phyloP scores from a whole-genome alignment of 2,888 invertebrate genomes.

The Hylaea fasciaria region DNA sequence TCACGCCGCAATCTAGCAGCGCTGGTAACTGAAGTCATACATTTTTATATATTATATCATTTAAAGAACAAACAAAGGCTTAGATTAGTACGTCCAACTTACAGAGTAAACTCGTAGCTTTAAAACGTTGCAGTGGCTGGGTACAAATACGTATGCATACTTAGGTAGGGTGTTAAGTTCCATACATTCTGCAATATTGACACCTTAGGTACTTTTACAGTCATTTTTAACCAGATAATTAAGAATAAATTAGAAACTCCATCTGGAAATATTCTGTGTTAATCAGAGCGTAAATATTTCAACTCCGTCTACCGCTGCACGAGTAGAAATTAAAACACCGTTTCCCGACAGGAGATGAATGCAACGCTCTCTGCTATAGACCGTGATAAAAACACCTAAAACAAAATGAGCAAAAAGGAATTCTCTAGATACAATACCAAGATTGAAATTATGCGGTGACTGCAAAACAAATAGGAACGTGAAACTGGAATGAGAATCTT shows the following conservation, averaged over 20 bases:
- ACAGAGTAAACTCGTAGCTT: too few relatives aligned
- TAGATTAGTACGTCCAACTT: too few relatives aligned
- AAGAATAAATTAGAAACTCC: too few relatives aligned
- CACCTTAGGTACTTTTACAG: too few relatives aligned
- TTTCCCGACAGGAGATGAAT: conserved; percentile 34
- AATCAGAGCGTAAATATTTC: conserved; percentile 19
- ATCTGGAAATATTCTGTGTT: background rate
- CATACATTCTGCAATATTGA: too few relatives aligned
- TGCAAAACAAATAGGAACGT: conserved; percentile 42
- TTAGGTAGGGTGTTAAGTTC: too few relatives aligned
- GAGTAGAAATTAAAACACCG: conserved; percentile 25
- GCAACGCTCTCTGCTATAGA: conserved; percentile 29
- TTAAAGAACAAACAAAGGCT: too few relatives aligned
- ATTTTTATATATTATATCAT: too few relatives aligned
- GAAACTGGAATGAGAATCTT: conserved; percentile 47
- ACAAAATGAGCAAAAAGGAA: conserved; percentile 30
- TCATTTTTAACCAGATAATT: too few relatives aligned
- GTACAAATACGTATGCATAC: too few relatives aligned
- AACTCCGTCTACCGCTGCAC: conserved; percentile 14
- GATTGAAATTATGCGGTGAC: conserved; percentile 36
- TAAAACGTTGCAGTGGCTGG: too few relatives aligned
- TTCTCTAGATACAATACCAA: conserved; percentile 31
- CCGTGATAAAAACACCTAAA: conserved; percentile 24
- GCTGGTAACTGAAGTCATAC: conserved; percentile 9
- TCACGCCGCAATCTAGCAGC: conserved; percentile 24